Base-by-base conservation (phyloP, 2,797 vertebrate species). In the Dicrostonyx torquatus region DNA sequence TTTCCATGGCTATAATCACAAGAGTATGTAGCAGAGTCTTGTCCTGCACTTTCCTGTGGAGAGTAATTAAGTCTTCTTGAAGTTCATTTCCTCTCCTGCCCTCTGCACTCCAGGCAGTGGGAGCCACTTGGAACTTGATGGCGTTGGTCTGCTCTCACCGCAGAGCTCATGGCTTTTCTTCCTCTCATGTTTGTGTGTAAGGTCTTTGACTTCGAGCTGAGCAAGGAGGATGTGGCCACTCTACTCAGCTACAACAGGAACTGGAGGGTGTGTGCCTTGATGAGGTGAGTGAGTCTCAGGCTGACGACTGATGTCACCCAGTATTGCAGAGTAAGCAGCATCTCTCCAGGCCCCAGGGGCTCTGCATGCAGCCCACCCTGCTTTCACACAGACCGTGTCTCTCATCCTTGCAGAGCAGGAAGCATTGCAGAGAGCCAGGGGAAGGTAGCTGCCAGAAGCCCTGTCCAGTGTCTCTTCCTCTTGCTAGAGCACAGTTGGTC, bases 171-270 rank as follows among this genome's bases (percentile, higher is more conserved):
- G 24, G 17, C 6, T 53, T 72, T 83, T 22, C 18, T 3, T 31
- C 18, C 53, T 37, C 20, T 26, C n/a, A 0, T 85, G 53, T 77
- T 31, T 58, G 70, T 60, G 17, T 87, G 72, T 75, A 26, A 97
- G 97, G 96, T 98, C 50, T 98, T 98, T 97, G 98, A 98, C 85
- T 98, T 98, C 43, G 94, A 98, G 31, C 91, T 98, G 97, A 98
- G 95, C 93, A 90, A 91, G 1, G 97, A 97, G 48, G 98, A 98
- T 40, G 96, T 98, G 97, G 18, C 90, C 79, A 64, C 97, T 1
- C 95, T 98, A 15, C 96, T 98, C 10, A 97, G 96, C 93, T 97
- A 97, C 48, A 98, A 98, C 89, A 97, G 96, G 86, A 97, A 98
- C 97, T 98, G 97, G 97, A 97, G 98, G 62, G 98, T 97, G 90